These are phyloP conservation scores for Procavia capensis DNA, from an alignment of 2,113 vertebrate genomes.

Conservation along the genomic window DNA sequence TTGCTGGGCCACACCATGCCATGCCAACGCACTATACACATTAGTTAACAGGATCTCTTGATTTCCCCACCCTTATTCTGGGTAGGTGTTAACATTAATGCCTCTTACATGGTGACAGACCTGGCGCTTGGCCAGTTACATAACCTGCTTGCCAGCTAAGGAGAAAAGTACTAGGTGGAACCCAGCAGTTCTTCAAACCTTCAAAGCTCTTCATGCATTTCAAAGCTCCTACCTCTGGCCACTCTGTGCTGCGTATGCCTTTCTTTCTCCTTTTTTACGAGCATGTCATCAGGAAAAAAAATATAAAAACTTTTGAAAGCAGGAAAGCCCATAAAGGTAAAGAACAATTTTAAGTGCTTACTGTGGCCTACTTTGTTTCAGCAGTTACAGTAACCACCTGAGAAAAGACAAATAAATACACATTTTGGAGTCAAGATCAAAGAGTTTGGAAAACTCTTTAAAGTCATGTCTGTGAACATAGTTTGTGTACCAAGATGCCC, in stretches of 20 bases:
- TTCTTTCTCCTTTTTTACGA: neutral
- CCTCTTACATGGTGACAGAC: neutral
- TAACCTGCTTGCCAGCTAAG: neutral
- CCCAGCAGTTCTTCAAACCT: too few relatives aligned
- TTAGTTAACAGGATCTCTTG: neutral
- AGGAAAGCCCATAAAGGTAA: neutral
- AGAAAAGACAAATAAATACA: neutral
- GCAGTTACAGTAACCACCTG: neutral
- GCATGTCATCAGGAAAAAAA: neutral
- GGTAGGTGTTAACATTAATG: neutral
- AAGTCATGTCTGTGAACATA: fast-evolving
- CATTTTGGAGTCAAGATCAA: neutral
- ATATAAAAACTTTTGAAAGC: too few relatives aligned
- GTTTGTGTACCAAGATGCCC: neutral
- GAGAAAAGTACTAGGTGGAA: fast-evolving
- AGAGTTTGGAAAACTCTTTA: neutral
- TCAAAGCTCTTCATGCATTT: too few relatives aligned
- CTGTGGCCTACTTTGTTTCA: too few relatives aligned
- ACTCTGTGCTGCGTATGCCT: fast-evolving
- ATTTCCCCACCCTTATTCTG: too few relatives aligned
- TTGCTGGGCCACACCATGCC: neutral
- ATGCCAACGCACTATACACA: neutral
- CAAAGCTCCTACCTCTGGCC: neutral
- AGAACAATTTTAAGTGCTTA: neutral
- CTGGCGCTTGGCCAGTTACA: too few relatives aligned